These are phyloP conservation scores for Cyanistes caeruleus DNA, from an alignment of 2,113 vertebrate genomes.

Conservation along the genomic window DNA sequence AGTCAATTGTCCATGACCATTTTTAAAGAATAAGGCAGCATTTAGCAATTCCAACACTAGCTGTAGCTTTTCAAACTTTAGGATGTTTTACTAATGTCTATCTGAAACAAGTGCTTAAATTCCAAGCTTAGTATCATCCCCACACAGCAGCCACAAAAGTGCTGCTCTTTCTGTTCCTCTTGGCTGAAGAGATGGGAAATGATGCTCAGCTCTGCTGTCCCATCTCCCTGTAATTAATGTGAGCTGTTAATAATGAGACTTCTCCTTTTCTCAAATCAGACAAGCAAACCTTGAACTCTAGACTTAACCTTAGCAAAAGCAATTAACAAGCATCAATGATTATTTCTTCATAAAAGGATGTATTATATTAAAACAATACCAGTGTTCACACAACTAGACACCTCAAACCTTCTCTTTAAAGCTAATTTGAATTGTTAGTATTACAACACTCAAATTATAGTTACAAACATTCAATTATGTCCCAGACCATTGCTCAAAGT, in stretches of 20 bases:
- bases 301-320: not conserved
- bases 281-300: not conserved
- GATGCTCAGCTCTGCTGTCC: not conserved
- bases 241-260: not conserved
- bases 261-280: not conserved
- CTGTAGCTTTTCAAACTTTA: not conserved
- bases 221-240: not conserved
- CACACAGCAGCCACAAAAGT: not conserved
- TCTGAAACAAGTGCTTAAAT: not conserved
- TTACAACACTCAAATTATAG: not conserved
- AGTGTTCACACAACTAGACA: not conserved
- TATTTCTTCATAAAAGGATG: not conserved
- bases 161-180: not conserved
- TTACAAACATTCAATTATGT: not conserved
- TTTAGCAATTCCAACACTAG: not conserved
- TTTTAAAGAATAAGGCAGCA: not conserved
- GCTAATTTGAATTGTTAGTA: not conserved
- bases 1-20: not conserved
- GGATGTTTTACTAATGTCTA: not conserved
- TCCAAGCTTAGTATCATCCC: not conserved
- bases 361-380: not conserved
- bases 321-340: not conserved
- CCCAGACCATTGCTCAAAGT: not conserved
- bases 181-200: not conserved
- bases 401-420: not conserved